Base-by-base conservation (phyloP, 92 coral and sea anemone species). In the Epizoanthus rinbou region DNA sequence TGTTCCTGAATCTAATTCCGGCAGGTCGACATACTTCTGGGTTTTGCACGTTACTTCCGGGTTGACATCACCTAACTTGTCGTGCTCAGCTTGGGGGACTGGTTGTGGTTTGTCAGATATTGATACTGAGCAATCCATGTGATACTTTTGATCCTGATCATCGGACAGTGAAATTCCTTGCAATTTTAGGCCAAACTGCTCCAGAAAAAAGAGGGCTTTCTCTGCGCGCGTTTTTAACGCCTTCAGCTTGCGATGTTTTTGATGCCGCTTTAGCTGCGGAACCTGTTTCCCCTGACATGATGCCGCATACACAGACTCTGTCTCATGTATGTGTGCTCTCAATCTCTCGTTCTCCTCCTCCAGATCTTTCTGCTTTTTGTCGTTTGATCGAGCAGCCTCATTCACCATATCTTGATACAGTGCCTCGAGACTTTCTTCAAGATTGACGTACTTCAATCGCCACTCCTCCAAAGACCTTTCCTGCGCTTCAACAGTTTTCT, bases 31-130 rank as follows among this genome's bases (percentile, higher is more conserved):
- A 45, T 45, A 73, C 18, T 53, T 72, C 1, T 37, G 21, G 17
- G 23, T 73, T 50, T 57, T 41, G 2, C 16, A 10, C 14, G 0
- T 9, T 6, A 7, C 53, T 6, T 45, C 53, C 7, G 69, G 31
- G 67, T 13, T 18, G 31, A 19, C 17, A 37, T 37, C 43, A 0
- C 5, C 43, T 2, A 8, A 60, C 11, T 19, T 31, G 31, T 10
- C 16, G 2, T 19, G 69, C 17, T 73, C 41, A 7, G 78, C 63
- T 73, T 73, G 60, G 13, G 78, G 21, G 78, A 1, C 63, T 73
- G 78, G 60, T 59, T 22, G 62, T 43, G 3, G 22, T 22, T 8
- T 21, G 18, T 17, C 16, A 6, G 62, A 22, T 21, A 14, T 64
- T 14, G 69, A 64, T 37, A 37, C 3, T n/a, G 31, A 24, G 21